A percentile compares a stretch with the other conserved stretches of the same genome.
Conservation (phyloP, 2,888 invertebrate genomes). For the Dinocampus coccinellae region DNA sequence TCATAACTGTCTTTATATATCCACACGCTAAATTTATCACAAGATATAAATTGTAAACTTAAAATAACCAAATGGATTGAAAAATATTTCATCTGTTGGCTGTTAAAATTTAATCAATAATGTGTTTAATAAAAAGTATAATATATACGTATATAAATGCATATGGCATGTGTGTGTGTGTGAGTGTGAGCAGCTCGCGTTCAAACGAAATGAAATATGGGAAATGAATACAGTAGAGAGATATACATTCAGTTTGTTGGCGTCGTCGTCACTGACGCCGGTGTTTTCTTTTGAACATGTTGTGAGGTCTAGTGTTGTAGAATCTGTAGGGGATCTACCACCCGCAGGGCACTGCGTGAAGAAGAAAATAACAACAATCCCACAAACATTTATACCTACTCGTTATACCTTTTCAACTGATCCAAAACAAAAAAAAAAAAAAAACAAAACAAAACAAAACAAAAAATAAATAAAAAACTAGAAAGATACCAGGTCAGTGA, state of each 20-base stretch:
- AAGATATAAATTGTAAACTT: too few relatives aligned
- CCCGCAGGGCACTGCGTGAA: conserved; percentile 52
- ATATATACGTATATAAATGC: not conserved
- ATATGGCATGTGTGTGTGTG: too few relatives aligned
- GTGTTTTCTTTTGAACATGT: conserved; percentile 55
- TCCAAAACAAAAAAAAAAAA: not conserved
- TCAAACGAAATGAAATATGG: not conserved
- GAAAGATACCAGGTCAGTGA: too few relatives aligned
- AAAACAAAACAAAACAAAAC: not conserved
- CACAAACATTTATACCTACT: conserved; percentile 50
- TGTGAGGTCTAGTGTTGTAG: conserved; percentile 52
- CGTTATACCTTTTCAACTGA: not conserved
- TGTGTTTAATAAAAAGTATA: not conserved
- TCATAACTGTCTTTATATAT: not conserved
- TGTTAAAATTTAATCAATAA: not conserved
- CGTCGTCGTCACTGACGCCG: conserved; percentile 43
- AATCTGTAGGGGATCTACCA: conserved; percentile 9
- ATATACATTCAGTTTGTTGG: conserved; percentile 22
- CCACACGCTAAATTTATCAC: too few relatives aligned
- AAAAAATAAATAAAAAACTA: too few relatives aligned
- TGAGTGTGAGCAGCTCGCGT: too few relatives aligned
- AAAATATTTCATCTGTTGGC: not conserved
- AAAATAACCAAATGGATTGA: too few relatives aligned
- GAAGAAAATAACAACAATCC: conserved; percentile 58
- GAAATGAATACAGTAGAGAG: not conserved